Evolutionary conservation across 2,888 invertebrate species (phyloP).

Genomic region (Archips crataeganus): DNA sequence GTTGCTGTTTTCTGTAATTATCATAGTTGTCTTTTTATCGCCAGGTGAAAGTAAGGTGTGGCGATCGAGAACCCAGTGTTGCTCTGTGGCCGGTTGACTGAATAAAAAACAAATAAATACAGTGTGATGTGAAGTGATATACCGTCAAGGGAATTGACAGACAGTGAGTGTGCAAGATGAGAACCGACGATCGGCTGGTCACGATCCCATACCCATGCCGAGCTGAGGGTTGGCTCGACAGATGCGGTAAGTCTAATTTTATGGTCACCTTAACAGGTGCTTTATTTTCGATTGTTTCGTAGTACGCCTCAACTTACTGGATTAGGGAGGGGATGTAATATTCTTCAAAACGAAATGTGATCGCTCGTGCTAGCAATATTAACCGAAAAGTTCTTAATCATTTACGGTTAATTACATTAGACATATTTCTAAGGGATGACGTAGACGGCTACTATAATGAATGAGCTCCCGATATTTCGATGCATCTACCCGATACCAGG

Average conservation of each 20-base stretch:
- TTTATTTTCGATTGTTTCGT: no score
- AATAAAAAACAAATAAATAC: slow-evolving; percentile 13
- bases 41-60: slow-evolving; percentile 79
- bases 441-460: no score
- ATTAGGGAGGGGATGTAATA: no score
- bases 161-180: slow-evolving; percentile 63
- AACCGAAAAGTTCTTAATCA: no score
- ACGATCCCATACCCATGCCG: slow-evolving; percentile 78
- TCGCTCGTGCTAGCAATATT: no score
- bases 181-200: slow-evolving; percentile 61
- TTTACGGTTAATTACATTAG: no score
- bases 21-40: slow-evolving; percentile 65
- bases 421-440: no score
- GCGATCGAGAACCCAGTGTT: slow-evolving; percentile 51
- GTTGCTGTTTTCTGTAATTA: slow-evolving; percentile 55
- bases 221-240: slow-evolving; percentile 80
- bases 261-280: no score
- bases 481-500: no score
- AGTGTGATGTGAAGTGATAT: slow-evolving; percentile 42
- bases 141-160: slow-evolving; percentile 19
- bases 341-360: no score
- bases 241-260: slow-evolving; percentile 65
- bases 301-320: no score
- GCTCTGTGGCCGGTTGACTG: slow-evolving; percentile 49
- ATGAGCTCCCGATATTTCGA: no score